Evolutionary conservation across 2,797 vertebrate species (phyloP), one percentile per base, ranked within the genome.

Genomic region (Gallinago stenura): DNA sequence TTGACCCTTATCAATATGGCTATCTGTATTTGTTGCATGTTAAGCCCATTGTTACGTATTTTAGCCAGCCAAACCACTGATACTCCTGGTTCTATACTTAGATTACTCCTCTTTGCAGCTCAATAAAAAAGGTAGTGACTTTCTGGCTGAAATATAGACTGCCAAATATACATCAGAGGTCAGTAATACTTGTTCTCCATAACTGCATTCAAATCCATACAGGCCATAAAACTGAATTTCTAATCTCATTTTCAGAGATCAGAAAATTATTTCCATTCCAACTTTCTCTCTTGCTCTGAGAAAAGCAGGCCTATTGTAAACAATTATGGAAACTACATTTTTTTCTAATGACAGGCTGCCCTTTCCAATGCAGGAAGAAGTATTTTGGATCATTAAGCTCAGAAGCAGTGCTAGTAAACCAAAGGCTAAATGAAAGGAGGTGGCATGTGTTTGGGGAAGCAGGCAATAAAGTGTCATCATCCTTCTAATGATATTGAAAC

Each of bases 401-500:
- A 45, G 57, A 78, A 91, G 35, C 68, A 56, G 57, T 37, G 43
- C 62, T 91, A 92, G 91, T 95, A 97, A 97, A 97, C 64, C 65
- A 71, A 95, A 96, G 37, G 72, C 51, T 93, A 83, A 97, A 94
- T 82, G 68, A 96, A 93, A 91, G 75, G 71, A 96, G 65, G 78
- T 66, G 82, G 5, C 12, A 12, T 66, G 25, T 85, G 54, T 83
- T 91, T 85, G 69, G 20, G 18, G 41, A 91, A 83, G 50, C 35
- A 96, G 75, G 46, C 65, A 86, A 66, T 93, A 92, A 94, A 96
- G 91, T 89, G 41, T 93, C 88, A 76, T 92, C 84, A 82, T 83
- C 75, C 61, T 87, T 93, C 92, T 96, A 90, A 96, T 94, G 80
- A 93, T 77, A 80, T 37, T 86, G 89, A 95, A 96, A 53, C 77